These are phyloP conservation scores for Origma solitaria DNA, from an alignment of 2,113 vertebrate genomes.

Conservation along the genomic window DNA sequence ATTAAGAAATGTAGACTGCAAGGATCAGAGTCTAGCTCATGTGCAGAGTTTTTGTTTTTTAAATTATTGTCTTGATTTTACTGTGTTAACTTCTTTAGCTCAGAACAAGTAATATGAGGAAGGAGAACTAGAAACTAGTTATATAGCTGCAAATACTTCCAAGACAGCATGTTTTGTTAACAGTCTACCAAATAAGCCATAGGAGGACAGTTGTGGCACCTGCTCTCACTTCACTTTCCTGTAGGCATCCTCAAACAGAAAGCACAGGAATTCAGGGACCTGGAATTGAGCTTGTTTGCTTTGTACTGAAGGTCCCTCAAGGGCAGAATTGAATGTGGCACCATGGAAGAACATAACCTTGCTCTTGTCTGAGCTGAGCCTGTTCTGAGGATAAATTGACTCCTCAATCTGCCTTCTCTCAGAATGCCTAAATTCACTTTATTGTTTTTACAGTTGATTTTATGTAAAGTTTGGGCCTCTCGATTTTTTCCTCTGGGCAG, in stretches of 20 bases:
- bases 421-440: background rate
- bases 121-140: background rate
- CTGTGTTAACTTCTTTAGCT: background rate
- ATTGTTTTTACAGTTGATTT: background rate
- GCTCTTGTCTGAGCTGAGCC: background rate
- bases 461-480: conserved; percentile 32
- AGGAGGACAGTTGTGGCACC: background rate
- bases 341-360: background rate
- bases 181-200: background rate
- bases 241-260: background rate
- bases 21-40: background rate
- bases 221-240: background rate
- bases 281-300: background rate
- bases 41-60: background rate
- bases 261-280: background rate
- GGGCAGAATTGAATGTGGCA: background rate
- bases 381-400: background rate
- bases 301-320: background rate
- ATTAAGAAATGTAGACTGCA: background rate
- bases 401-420: background rate
- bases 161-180: background rate
- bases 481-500: background rate
- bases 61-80: background rate
- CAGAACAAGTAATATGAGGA: background rate
- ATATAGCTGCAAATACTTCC: background rate